Base-by-base conservation (phyloP, 92 coral and sea anemone genomes). In the Nematostella vectensis region DNA sequence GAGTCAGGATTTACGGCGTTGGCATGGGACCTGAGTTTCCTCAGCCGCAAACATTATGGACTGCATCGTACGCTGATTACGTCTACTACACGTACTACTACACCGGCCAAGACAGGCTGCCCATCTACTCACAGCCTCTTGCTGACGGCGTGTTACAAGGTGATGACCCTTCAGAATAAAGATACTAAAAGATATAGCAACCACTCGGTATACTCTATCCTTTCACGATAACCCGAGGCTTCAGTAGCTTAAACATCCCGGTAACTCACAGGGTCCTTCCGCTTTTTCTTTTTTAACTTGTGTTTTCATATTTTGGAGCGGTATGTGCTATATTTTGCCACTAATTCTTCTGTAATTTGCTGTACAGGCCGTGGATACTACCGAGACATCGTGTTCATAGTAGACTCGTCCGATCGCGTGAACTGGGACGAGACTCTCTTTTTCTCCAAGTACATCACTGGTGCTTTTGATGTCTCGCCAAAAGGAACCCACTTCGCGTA, bases 401-500 rank as follows among this genome's bases (percentile, higher is more conserved):
- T 60, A 8, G 82, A 75, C 25, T 54, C 76, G 18, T 67, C 82
- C n/a, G 42, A 58, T 20, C 27, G 47, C 18, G 82, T 47, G n/a
- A 42, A 60, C 54, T 75, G 82, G 82, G n/a, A 53, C 45, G 50
- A 48, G 31, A 59, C 64, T 29, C 27, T 52, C 8, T 54, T 27
- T 20, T 75, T 75, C 48, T 27, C 73, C 18, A 60, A 61, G 57
- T 27, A 58, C 45, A 47, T 75, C 47, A 59, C 65, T 47, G 62
- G 58, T 23, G 47, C 76, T 11, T 68, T 75, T 44, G 62, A 61
- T 21, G 57, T 61, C 29, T 75, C 72, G 20, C 51, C 62, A 19
- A 36, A 71, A 33, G 82, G 82, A 50, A 45, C 82, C 27, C 67
- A 61, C 63, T 50, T 75, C 29, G 75, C 70, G 12, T 54, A 65